These are phyloP conservation scores for Nephotettix cincticeps DNA, from an alignment of 1,140 invertebrate species.

Conservation along the genomic window DNA sequence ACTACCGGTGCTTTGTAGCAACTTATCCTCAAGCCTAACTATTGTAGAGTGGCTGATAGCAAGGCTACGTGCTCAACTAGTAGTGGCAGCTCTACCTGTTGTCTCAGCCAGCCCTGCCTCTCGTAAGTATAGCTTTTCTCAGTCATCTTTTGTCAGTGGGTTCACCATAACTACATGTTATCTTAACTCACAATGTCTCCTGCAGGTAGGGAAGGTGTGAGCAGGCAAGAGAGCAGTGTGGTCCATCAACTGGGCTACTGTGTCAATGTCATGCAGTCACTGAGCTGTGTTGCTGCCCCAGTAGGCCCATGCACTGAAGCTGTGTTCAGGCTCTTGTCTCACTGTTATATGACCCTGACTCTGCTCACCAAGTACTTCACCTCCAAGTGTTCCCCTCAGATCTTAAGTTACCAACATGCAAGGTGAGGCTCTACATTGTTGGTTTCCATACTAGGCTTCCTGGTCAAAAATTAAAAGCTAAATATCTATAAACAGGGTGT, in stretches of 20 bases:
- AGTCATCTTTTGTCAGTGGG: too few species aligned
- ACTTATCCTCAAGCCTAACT: slow-evolving; percentile 29
- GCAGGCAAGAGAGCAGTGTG: slow-evolving; percentile 33
- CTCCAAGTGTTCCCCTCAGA: slow-evolving; percentile 26
- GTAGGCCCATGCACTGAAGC: slow-evolving; percentile 33
- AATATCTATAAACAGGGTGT: not conserved
- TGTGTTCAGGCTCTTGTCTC: slow-evolving; percentile 32
- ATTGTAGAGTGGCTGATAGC: slow-evolving; percentile 29
- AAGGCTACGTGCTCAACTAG: slow-evolving; percentile 18
- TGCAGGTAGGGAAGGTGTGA: slow-evolving; percentile 16
- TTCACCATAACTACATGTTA: too few species aligned
- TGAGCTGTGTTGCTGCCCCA: slow-evolving; percentile 24
- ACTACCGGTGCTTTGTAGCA: slow-evolving; percentile 30
- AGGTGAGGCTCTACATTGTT: too few species aligned
- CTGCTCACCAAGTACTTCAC: slow-evolving; percentile 37
- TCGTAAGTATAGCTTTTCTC: slow-evolving; percentile 6
- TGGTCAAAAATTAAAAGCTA: too few species aligned
- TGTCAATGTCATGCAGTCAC: slow-evolving; percentile 30
- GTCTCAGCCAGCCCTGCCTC: slow-evolving; percentile 8
- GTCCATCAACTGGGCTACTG: slow-evolving; percentile 32
- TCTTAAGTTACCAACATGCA: slow-evolving; percentile 35
- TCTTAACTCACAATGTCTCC: too few species aligned
- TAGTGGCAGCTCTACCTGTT: slow-evolving; percentile 11
- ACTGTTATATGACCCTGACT: slow-evolving; percentile 30
- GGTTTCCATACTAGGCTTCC: too few species aligned